Conservation (phyloP, 2,113 vertebrate species). For the Symphodus melops region DNA sequence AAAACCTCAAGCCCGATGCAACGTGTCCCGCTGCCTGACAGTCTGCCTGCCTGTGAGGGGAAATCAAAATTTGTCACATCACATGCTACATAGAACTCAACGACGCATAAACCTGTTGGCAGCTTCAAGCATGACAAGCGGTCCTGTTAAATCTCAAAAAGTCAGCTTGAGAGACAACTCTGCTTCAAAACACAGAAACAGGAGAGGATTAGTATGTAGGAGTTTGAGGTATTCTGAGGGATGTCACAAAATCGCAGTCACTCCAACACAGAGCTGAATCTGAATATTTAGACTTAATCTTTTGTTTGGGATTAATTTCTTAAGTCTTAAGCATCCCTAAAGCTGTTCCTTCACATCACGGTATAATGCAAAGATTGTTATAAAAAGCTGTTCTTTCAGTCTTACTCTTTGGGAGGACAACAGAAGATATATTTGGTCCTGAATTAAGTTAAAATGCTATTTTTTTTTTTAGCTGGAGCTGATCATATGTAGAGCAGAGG, state of each 20-base stretch:
- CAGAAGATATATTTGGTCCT: neutral
- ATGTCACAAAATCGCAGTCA: neutral
- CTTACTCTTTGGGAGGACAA: too few relatives aligned
- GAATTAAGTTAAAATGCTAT: neutral
- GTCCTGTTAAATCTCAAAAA: constrained; percentile 20
- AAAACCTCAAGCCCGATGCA: neutral
- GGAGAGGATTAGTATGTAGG: constrained; percentile 10
- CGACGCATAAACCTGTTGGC: constrained; percentile 34
- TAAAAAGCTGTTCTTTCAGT: too few relatives aligned
- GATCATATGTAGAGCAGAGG: too few relatives aligned
- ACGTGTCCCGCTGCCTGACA: neutral
- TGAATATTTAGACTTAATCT: neutral
- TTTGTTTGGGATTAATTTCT: neutral
- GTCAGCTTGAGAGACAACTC: constrained; percentile 9
- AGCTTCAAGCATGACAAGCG: constrained; percentile 9
- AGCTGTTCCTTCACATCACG: too few relatives aligned
- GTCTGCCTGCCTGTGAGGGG: neutral
- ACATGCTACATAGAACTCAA: constrained; percentile 6
- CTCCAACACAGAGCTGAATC: neutral
- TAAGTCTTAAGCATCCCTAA: neutral
- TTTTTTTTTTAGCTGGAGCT: too few relatives aligned
- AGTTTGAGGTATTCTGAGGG: constrained; percentile 1
- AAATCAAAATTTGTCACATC: constrained; percentile 43
- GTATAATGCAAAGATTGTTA: too few relatives aligned
- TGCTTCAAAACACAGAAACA: neutral